Conservation (phyloP, 2,797 vertebrate species). For the Macrochelys suwanniensis region DNA sequence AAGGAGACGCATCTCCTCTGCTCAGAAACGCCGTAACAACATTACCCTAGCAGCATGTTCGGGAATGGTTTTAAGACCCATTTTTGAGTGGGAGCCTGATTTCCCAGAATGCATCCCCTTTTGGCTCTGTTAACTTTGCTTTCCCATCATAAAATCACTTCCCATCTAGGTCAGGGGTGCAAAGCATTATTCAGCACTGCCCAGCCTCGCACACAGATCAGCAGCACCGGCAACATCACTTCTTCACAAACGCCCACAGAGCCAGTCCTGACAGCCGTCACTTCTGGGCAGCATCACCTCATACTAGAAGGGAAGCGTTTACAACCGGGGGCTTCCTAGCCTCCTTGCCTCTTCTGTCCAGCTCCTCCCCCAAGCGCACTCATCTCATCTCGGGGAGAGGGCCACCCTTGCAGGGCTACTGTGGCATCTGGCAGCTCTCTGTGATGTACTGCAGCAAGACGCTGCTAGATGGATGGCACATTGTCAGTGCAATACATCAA, state of each 20-base stretch:
- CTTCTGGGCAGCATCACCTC: neutral
- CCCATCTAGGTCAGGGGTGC: too few relatives aligned
- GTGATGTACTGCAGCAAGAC: neutral
- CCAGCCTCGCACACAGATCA: neutral
- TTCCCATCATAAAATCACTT: too few relatives aligned
- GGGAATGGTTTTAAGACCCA: neutral
- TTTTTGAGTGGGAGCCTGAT: neutral
- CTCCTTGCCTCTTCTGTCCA: neutral
- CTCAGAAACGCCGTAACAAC: neutral
- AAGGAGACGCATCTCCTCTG: neutral
- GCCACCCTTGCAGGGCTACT: neutral
- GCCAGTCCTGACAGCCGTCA: neutral
- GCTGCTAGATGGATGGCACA: neutral
- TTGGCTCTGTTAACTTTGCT: neutral
- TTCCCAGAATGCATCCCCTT: neutral
- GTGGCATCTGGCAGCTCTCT: neutral
- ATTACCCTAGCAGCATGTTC: neutral
- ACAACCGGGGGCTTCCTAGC: neutral
- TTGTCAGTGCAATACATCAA: neutral
- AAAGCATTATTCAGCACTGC: neutral
- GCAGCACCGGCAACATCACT: neutral
- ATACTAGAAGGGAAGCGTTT: neutral
- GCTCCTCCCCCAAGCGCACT: neutral
- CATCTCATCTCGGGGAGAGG: neutral
- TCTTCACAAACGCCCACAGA: neutral